phyloP scores from a whole-genome alignment of 1,140 invertebrate genomes.

The Pantala flavescens region DNA sequence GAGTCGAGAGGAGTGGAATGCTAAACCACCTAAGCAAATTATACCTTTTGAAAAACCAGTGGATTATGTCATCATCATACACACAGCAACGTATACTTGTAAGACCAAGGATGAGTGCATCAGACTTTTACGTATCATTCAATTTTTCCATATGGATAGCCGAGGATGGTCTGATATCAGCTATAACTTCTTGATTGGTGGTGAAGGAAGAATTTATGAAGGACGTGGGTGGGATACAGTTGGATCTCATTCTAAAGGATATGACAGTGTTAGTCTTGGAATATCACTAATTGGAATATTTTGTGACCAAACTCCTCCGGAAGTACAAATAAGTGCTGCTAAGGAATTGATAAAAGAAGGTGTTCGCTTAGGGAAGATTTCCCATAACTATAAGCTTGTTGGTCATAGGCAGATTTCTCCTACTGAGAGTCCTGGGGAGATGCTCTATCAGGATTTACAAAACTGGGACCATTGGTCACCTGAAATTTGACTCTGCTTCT shows the following conservation, averaged over 20 bases:
- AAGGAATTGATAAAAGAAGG: slow-evolving; percentile 23
- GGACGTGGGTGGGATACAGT: slow-evolving; percentile 35
- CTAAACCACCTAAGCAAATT: slow-evolving; percentile 21
- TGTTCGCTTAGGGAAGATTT: slow-evolving; percentile 17
- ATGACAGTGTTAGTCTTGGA: slow-evolving; percentile 32
- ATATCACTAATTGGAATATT: slow-evolving; percentile 33
- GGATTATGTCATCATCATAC: slow-evolving; percentile 31
- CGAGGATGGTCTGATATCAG: slow-evolving; percentile 34
- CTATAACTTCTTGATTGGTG: slow-evolving; percentile 36
- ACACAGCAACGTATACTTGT: slow-evolving; percentile 27
- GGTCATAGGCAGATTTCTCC: slow-evolving; percentile 29
- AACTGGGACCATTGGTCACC: slow-evolving; percentile 41
- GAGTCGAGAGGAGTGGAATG: slow-evolving; percentile 22
- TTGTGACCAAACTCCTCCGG: slow-evolving; percentile 26
- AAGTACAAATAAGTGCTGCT: slow-evolving; percentile 20
- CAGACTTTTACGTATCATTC: slow-evolving; percentile 27
- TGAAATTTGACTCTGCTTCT: not conserved
- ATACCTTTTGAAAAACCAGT: slow-evolving; percentile 26
- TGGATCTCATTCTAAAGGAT: slow-evolving; percentile 33
- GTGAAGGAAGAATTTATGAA: slow-evolving; percentile 36
- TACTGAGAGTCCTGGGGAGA: slow-evolving; percentile 31
- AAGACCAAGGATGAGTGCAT: slow-evolving; percentile 26
- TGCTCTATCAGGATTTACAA: slow-evolving; percentile 40
- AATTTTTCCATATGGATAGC: slow-evolving; percentile 34
- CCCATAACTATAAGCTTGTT: slow-evolving; percentile 19